These are phyloP conservation scores for Antechinus stuartii DNA, from an alignment of 2,113 vertebrate genomes.

Conservation along the genomic window DNA sequence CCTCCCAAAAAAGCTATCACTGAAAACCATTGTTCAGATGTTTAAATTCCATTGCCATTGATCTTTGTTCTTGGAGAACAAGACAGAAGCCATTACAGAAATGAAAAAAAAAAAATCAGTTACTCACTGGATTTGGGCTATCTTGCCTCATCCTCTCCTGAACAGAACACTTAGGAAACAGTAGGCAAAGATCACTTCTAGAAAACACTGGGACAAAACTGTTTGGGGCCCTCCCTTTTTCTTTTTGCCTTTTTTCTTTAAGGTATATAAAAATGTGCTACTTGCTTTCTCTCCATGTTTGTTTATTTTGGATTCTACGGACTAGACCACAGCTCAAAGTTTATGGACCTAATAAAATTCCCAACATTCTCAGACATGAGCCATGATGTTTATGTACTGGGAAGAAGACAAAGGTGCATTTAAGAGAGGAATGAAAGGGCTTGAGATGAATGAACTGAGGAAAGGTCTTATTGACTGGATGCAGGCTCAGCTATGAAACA, in stretches of 20 bases:
- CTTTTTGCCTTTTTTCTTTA: slow-evolving; percentile 50
- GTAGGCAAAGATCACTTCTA: slow-evolving; percentile 69
- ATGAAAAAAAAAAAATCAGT: neutral
- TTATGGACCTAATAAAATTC: slow-evolving; percentile 90
- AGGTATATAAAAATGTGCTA: slow-evolving; percentile 77
- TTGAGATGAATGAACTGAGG: slow-evolving; percentile 72
- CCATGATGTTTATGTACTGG: slow-evolving; percentile 84
- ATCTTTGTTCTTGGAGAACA: neutral
- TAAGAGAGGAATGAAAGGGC: slow-evolving; percentile 80
- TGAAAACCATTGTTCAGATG: neutral
- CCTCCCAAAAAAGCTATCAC: neutral
- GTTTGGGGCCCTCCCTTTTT: slow-evolving; percentile 68
- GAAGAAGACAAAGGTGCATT: slow-evolving; percentile 86
- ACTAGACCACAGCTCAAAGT: slow-evolving; percentile 85
- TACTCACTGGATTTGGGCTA: slow-evolving; percentile 23
- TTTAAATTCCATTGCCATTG: neutral
- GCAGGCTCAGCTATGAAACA: neutral
- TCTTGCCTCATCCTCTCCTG: slow-evolving; percentile 38
- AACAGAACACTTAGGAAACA: slow-evolving; percentile 51
- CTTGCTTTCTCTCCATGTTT: slow-evolving; percentile 82
- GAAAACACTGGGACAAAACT: slow-evolving; percentile 72
- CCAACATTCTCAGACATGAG: slow-evolving; percentile 88
- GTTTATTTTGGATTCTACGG: slow-evolving; percentile 86
- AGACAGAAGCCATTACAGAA: slow-evolving; percentile 41
- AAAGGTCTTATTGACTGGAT: slow-evolving; percentile 29